These are phyloP conservation scores for Neostethus bicornis DNA, from an alignment of 2,797 vertebrate genomes.

Conservation along the genomic window DNA sequence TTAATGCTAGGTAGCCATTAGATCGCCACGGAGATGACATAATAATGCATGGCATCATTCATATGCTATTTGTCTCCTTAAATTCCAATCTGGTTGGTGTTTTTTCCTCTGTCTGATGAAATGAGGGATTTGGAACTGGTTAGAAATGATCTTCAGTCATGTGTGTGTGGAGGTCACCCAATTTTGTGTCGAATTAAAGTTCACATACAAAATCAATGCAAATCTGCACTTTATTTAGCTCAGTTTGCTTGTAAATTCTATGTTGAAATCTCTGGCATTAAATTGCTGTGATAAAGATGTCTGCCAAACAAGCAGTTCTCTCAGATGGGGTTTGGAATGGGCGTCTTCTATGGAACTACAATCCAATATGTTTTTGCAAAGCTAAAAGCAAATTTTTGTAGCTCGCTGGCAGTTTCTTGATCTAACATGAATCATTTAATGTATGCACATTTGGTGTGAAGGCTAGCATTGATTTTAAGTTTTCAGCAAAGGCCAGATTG, in stretches of 20 bases:
- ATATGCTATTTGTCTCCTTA: constrained; percentile 80
- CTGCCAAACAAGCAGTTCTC: constrained; percentile 51
- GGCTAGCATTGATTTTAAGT: constrained; percentile 77
- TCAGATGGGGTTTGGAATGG: constrained; percentile 50
- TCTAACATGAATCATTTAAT: constrained; percentile 77
- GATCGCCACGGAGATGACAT: constrained; percentile 78
- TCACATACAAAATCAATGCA: constrained; percentile 9
- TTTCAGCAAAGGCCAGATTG: constrained; percentile 71
- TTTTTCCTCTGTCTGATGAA: constrained; percentile 48
- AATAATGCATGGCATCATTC: constrained; percentile 82
- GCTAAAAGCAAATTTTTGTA: constrained; percentile 62
- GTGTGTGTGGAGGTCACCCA: constrained; percentile 49
- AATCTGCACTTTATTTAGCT: constrained; percentile 29
- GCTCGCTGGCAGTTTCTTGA: constrained; percentile 61
- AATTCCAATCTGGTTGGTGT: constrained; percentile 77
- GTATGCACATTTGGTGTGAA: constrained; percentile 74
- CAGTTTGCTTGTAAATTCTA: constrained; percentile 20
- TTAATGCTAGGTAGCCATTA: constrained; percentile 82
- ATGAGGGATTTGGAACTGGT: constrained; percentile 69
- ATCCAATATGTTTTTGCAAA: constrained; percentile 61
- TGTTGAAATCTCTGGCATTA: constrained; percentile 41
- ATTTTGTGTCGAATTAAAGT: constrained; percentile 14
- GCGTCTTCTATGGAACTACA: constrained; percentile 40
- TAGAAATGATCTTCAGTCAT: constrained; percentile 62
- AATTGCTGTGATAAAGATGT: constrained; percentile 52